These are phyloP conservation scores for Sebastes wilsoni DNA, from an alignment of 2,797 vertebrate species.

Conservation along the genomic window DNA sequence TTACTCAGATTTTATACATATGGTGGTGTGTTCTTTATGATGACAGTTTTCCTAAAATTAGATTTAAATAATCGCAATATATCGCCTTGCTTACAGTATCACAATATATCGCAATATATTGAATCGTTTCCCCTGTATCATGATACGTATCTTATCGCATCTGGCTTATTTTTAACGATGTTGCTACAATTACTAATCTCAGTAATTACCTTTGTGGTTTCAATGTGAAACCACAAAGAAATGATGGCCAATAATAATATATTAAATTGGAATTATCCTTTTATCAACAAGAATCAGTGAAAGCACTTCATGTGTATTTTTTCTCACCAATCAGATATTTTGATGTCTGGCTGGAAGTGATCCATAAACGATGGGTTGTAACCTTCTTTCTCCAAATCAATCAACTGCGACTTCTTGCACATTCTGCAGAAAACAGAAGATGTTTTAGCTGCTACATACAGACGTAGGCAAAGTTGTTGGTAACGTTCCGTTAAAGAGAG, in stretches of 20 bases:
- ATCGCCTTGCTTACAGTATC: too few species aligned
- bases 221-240: background rate
- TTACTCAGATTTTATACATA: too few species aligned
- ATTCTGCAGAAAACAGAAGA: slow-evolving; percentile 66
- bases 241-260: background rate
- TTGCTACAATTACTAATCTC: background rate
- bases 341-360: slow-evolving; percentile 85
- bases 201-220: background rate
- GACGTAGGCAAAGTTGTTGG: too few species aligned
- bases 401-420: slow-evolving; percentile 88
- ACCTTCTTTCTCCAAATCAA: slow-evolving; percentile 84
- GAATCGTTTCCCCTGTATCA: too few species aligned
- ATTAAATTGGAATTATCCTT: background rate
- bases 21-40: too few species aligned
- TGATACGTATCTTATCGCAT: too few species aligned
- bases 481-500: too few species aligned
- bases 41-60: too few species aligned
- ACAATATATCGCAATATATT: too few species aligned
- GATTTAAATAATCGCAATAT: too few species aligned
- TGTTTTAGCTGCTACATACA: background rate
- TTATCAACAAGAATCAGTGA: background rate
- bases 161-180: background rate
- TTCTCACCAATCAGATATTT: slow-evolving; percentile 90
- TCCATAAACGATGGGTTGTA: slow-evolving; percentile 88
- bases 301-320: background rate